Conservation (phyloP, 2,797 vertebrate species). For the Meriones psammophilus region DNA sequence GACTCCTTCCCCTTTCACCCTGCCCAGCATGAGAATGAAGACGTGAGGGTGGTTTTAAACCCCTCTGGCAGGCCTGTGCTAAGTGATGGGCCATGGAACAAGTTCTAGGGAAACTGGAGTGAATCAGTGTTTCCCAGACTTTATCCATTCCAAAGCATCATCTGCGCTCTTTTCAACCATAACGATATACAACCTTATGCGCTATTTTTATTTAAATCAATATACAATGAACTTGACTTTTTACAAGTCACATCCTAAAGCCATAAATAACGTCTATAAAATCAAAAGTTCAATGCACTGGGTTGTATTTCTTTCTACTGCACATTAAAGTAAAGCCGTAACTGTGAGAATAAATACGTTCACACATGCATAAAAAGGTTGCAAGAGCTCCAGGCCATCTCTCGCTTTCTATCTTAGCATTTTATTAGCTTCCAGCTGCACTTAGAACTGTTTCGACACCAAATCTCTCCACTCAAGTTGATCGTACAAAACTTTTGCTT, state of each 20-base stretch:
- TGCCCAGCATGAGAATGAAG: background rate
- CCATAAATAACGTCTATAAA: slow-evolving; percentile 24
- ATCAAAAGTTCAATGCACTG: background rate
- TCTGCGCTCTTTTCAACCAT: background rate
- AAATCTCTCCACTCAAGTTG: slow-evolving; percentile 26
- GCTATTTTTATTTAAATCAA: slow-evolving; percentile 52
- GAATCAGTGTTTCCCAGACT: background rate
- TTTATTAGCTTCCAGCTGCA: slow-evolving; percentile 33
- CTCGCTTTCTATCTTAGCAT: background rate
- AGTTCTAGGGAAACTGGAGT: background rate
- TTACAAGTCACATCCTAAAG: slow-evolving; percentile 42
- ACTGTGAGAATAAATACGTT: slow-evolving; percentile 44
- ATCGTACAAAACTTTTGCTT: background rate
- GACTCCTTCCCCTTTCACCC: background rate
- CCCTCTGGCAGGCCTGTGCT: background rate
- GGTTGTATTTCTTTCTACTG: background rate
- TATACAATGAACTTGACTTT: background rate
- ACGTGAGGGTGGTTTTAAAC: background rate
- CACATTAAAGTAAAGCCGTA: slow-evolving; percentile 34
- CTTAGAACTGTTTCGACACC: slow-evolving; percentile 4
- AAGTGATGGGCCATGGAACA: background rate
- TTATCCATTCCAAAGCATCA: slow-evolving; percentile 10
- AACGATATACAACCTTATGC: background rate
- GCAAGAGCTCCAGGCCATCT: slow-evolving; percentile 3
- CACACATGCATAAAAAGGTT: background rate